Base-by-base conservation (phyloP, 2,888 invertebrate genomes). In the Campoplex nolae region DNA sequence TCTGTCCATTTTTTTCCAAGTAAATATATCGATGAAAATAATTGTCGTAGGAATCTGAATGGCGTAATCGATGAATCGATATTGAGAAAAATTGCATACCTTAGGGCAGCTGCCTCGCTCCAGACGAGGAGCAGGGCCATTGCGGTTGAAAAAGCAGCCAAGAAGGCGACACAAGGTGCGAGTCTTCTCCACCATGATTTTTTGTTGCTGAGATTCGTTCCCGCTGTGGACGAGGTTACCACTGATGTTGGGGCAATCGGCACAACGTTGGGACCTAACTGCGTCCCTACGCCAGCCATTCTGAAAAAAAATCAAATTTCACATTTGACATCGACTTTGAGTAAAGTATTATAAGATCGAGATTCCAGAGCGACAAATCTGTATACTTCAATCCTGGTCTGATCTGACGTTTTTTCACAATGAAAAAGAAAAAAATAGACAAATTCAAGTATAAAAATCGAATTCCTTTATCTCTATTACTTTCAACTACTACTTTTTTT, bases 71-170 rank as follows among this genome's bases (percentile, higher is more conserved):
- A 13, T 28, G 0, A 28, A 28, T 4, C 4, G 28, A 13, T 65
- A 62, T 54, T 77, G 18, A 32, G 18, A 38, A 68, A 83, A 65
- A 45, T 16, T 23, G 8, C 88, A 95, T 94, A 97, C 97, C 97
- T 95, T 96, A 92, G 88, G n/a, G 92, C 92, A 58, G 92, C 97
- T 90, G 97, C 97, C 94, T 97, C 97, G 96, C 97, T 97, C 94
- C 97, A 97, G 89, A 97, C 96, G 68, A 97, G 96, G 89, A 97
- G 95, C 92, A 97, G 95, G 16, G 97, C 97, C 96, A 97, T 97
- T 48, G 97, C 97, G 48, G 97, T 97, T 84, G 97, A 97, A 95
- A 97, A 97, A 13, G 97, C 97, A 87, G 97, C 95, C 89, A 97
- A 95, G 95, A 97, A 97, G 88, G 97, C 95, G 71, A 97, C 96